Evolutionary conservation across 2,113 vertebrate species (phyloP), one percentile per base, ranked within the genome.

Genomic region (Tapirus terrestris): DNA sequence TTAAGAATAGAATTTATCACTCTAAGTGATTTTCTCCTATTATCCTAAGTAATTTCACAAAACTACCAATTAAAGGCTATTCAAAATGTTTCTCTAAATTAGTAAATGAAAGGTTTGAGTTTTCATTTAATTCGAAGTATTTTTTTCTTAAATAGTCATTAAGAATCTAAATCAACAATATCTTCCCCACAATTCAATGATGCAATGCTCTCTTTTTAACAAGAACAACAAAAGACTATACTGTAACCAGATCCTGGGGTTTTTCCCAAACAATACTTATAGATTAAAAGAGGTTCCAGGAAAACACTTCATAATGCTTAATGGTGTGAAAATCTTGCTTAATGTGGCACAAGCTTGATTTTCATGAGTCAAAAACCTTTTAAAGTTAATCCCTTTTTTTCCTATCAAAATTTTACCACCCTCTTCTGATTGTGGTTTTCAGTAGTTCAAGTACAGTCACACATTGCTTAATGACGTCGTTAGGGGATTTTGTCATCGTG

Each of bases 1-100:
- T 83, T 63, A 89, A 43, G 79, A 96, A 67, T 1, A 70, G 31
- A 39, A 18, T 60, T 81, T 43, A 95, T 43, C 6, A 39, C n/a
- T 91, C 17, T 53, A 45, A 77, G n/a, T 88, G 10, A 51, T 77
- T 88, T 79, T 58, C 60, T 76, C 72, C 48, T 68, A 68, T 25
- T 75, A 27, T 31, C 61, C 48, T 90, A 36, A 81, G 16, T 60
- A 80, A 56, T 70, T 88, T 90, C 84, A 94, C 20, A 75, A 45
- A 96, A 91, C 51, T 82, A 70, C 23, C 33, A 88, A 89, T 31
- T 82, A 68, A 75, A 91, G 56, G 43, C 67, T 83, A n/a, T 53
- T 93, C 43, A 93, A 96, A 97, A 61, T 39, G 27, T 33, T 89
- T 63, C 73, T 63, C 86, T 73, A 93, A 81, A 75, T 81, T 63